phyloP scores from a whole-genome alignment of 2,113 vertebrate species.

The Anoplopoma fimbria region DNA sequence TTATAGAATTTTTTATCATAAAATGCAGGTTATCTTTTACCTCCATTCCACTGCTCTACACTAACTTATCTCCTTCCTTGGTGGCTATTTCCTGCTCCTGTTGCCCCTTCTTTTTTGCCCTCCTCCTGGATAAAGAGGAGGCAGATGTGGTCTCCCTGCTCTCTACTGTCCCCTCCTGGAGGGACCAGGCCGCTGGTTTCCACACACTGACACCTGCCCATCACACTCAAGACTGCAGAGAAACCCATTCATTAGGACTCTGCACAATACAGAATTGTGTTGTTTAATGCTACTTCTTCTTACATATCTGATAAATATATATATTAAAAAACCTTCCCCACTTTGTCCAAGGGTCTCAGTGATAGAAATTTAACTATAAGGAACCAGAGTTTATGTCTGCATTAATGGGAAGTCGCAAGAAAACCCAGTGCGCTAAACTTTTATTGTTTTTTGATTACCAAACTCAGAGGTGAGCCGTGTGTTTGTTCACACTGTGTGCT shows the following conservation, averaged over 20 bases:
- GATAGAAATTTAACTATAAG: constrained; percentile 7
- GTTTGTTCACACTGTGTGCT: constrained; percentile 47
- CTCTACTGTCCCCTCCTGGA: constrained; percentile 82
- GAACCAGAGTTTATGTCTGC: constrained; percentile 27
- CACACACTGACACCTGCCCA: constrained; percentile 71
- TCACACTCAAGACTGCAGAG: constrained; percentile 40
- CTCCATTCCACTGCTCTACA: neutral
- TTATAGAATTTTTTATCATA: neutral
- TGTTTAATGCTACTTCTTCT: constrained; percentile 11
- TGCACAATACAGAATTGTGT: neutral
- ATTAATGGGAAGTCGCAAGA: constrained; percentile 41
- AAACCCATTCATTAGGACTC: constrained; percentile 2
- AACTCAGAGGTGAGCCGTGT: constrained; percentile 27
- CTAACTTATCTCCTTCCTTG: neutral
- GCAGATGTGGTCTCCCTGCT: constrained; percentile 59
- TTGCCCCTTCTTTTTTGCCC: constrained; percentile 18
- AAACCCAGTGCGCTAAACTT: constrained; percentile 47
- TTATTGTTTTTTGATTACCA: constrained; percentile 63
- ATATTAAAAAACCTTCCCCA: neutral
- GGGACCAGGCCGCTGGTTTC: constrained; percentile 51
- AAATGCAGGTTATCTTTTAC: neutral
- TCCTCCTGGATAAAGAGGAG: constrained; percentile 16
- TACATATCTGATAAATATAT: constrained; percentile 14
- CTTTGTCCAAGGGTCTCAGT: constrained; percentile 42
- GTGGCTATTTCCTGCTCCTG: constrained; percentile 19